A percentile compares a stretch with the other conserved stretches of the same genome.
Evolutionary conservation across 2,888 invertebrate species (phyloP).

Genomic region (Cyclophora albipunctata): DNA sequence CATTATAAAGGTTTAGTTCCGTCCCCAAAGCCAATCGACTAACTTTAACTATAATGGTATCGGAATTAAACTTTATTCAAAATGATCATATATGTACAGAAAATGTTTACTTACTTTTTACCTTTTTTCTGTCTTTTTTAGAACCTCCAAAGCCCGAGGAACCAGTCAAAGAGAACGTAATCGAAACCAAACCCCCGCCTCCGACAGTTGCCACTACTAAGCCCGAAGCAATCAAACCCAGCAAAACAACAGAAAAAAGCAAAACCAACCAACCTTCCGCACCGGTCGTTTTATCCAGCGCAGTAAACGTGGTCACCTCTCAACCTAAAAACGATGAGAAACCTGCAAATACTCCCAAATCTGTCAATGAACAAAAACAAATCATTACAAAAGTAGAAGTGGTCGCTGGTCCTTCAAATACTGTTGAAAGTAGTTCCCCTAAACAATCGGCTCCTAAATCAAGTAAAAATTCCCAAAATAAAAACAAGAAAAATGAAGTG

Average conservation of each 20-base stretch:
- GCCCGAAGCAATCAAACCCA: slow-evolving; percentile 64
- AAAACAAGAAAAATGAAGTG: slow-evolving; percentile 45
- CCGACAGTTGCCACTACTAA: slow-evolving; percentile 49
- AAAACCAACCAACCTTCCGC: slow-evolving; percentile 54
- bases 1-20: neutral
- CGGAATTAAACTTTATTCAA: no score
- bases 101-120: no score
- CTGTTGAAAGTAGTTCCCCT: slow-evolving; percentile 47
- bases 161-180: slow-evolving; percentile 61
- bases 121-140: slow-evolving; percentile 27
- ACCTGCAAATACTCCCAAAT: slow-evolving; percentile 56
- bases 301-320: slow-evolving; percentile 54
- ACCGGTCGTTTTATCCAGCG: slow-evolving; percentile 52
- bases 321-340: slow-evolving; percentile 66
- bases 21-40: no score
- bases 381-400: slow-evolving; percentile 74
- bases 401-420: slow-evolving; percentile 69
- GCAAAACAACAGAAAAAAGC: slow-evolving; percentile 56
- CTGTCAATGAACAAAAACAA: slow-evolving; percentile 63
- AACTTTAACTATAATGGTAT: no score
- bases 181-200: slow-evolving; percentile 66
- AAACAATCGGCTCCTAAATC: slow-evolving; percentile 43
- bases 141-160: slow-evolving; percentile 63
- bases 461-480: slow-evolving; percentile 42
- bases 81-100: no score